Evolutionary conservation across 1,140 invertebrate genomes (phyloP).

Genomic region (Monomorium pharaonis): DNA sequence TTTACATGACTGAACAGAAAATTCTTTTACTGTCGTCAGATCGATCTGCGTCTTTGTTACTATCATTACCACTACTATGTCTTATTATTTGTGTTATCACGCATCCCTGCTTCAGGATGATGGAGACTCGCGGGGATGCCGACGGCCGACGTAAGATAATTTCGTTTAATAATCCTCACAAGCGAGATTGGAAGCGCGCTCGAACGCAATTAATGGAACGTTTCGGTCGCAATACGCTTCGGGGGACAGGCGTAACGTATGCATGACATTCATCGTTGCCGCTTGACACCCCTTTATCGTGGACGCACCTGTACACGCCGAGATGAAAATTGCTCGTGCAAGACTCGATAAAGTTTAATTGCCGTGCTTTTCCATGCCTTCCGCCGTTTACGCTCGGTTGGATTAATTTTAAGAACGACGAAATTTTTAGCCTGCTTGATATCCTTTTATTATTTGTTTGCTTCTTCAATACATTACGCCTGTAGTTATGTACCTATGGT

Average conservation of each 20-base stretch:
- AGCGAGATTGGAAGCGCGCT: conserved; percentile 55
- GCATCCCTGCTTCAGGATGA: not conserved
- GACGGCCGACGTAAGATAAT: conserved; percentile 45
- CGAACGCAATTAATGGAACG: conserved; percentile 52
- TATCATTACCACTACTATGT: not conserved
- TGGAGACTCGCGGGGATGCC: not conserved
- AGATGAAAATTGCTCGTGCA: conserved; percentile 40
- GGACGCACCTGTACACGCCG: conserved; percentile 46
- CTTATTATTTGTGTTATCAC: not conserved
- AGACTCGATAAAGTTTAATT: conserved; percentile 50
- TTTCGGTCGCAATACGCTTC: conserved; percentile 58
- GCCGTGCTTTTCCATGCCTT: conserved; percentile 4
- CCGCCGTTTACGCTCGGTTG: not conserved
- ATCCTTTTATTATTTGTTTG: not conserved
- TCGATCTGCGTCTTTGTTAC: not conserved
- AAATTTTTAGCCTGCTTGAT: not conserved
- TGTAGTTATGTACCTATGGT: not conserved
- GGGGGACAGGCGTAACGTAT: conserved; percentile 53
- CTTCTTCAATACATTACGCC: not conserved
- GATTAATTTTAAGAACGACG: not conserved
- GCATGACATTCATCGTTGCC: conserved; percentile 57
- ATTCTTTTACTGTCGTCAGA: not conserved
- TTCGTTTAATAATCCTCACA: conserved; percentile 56
- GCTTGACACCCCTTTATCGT: conserved; percentile 50
- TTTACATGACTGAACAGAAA: not conserved